Evolutionary conservation across 2,113 vertebrate species (phyloP), one percentile per base, ranked within the genome.

Genomic region (Carassius gibelio): DNA sequence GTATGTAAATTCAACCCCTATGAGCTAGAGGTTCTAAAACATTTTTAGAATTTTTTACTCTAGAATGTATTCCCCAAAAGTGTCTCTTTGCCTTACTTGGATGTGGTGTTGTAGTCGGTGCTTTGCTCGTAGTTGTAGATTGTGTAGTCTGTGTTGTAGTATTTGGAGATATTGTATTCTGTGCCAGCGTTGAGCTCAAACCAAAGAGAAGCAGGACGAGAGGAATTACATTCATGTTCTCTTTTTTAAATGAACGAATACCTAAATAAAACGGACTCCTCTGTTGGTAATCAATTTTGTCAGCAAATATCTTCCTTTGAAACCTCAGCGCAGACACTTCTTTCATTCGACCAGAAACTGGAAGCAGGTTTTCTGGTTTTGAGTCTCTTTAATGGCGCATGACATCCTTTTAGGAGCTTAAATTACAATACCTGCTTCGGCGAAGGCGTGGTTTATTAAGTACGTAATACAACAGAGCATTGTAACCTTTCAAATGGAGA

Each of bases 131-230:
- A 0, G 69, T 13, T 13, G 30, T 8, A 42, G 8, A 10, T 45
- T 9, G 8, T 45, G 42, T 45, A 45, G 42, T 45, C 42, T 45
- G 21, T 11, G 15, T 57, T 57, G 52, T 57, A 5, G 84, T 78
- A 85, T 64, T 64, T 57, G 17, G 7, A 9, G n/a, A 14, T 90
- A 90, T 72, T 89, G 91, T 38, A 78, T 88, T 69, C 84, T 92
- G 86, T 0, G 88, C 90, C 11, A 86, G 78, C 69, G 89, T 90
- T 4, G 81, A 84, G 42, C 81, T 84, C 87, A 92, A 86, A n/a
- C 88, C 86, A 72, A 91, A 81, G 57, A 92, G 9, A 13, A 95
- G 74, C 15, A 95, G 83, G 0, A 93, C 45, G 78, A 83, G 82
- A 6, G 90, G 66, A 64, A 90, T 4, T 11, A 82, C 88, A 79